These are phyloP conservation scores for Cephus pulcher DNA, from an alignment of 2,888 invertebrate genomes.

Conservation along the genomic window DNA sequence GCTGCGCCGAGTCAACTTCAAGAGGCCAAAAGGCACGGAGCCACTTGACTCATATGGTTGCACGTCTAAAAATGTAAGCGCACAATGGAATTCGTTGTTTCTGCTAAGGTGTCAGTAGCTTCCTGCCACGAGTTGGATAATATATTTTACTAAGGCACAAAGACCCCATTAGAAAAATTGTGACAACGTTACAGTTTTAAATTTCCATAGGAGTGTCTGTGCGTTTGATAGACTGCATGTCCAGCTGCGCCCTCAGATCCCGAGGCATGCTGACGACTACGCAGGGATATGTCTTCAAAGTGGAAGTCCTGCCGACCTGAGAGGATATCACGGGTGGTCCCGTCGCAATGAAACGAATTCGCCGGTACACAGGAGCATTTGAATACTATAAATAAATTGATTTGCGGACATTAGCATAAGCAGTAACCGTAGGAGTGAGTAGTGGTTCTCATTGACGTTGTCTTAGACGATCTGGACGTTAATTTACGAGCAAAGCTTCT, in stretches of 20 bases:
- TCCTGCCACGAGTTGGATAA: background rate
- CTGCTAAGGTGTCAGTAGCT: background rate
- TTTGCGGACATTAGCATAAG: conserved; percentile 58
- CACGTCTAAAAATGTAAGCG: background rate
- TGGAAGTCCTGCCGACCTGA: background rate
- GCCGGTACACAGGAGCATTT: conserved; percentile 46
- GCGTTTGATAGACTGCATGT: background rate
- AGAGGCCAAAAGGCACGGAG: background rate
- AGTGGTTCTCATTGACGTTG: conserved; percentile 23
- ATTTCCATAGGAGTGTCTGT: background rate
- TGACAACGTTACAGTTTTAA: background rate
- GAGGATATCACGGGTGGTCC: conserved; percentile 53
- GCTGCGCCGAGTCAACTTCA: background rate
- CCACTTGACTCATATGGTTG: background rate
- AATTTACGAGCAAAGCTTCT: background rate
- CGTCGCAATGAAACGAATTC: conserved; percentile 27
- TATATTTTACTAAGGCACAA: background rate
- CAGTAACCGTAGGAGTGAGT: conserved; percentile 31
- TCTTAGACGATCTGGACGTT: conserved; percentile 6
- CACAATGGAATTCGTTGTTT: background rate
- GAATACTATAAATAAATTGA: conserved; percentile 59
- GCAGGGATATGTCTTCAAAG: background rate
- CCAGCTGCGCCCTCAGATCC: background rate
- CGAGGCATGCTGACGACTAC: background rate
- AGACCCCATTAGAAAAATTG: background rate